These are phyloP conservation scores for Myoxocephalus aenaeus DNA, from an alignment of 2,797 vertebrate species.

Conservation along the genomic window DNA sequence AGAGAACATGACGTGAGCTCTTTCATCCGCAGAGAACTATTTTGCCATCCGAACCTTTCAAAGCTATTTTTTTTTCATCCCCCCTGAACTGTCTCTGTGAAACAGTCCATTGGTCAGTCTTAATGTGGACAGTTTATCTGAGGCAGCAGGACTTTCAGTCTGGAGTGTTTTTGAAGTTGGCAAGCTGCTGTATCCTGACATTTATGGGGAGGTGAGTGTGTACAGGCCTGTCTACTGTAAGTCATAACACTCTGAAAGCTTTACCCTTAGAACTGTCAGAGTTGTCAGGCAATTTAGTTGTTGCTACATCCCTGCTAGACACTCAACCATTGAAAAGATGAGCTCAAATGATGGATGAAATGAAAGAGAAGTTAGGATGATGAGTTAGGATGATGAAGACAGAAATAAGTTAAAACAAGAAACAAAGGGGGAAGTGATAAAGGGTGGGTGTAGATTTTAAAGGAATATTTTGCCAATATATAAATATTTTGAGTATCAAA, in stretches of 20 bases:
- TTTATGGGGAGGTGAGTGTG: constrained; percentile 38
- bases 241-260: constrained; percentile 48
- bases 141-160: constrained; percentile 25
- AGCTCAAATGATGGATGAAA: constrained; percentile 37
- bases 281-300: constrained; percentile 31
- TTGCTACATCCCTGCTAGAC: constrained; percentile 25
- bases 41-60: constrained; percentile 30
- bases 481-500: not conserved
- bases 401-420: constrained; percentile 3
- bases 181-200: constrained; percentile 37
- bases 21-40: constrained; percentile 38
- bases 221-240: constrained; percentile 32
- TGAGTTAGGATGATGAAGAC: constrained; percentile 7
- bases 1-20: constrained; percentile 36
- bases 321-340: constrained; percentile 26
- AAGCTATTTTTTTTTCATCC: not conserved
- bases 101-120: constrained; percentile 22
- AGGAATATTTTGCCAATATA: not conserved
- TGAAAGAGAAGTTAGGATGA: constrained; percentile 12
- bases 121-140: constrained; percentile 11
- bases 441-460: not conserved
- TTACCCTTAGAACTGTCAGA: constrained; percentile 35
- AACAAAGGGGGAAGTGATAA: constrained; percentile 1
- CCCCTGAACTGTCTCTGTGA: constrained; percentile 13
- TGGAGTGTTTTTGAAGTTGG: constrained; percentile 19